Base-by-base conservation (phyloP, 2,797 vertebrate species). In the Siniperca obscura region DNA sequence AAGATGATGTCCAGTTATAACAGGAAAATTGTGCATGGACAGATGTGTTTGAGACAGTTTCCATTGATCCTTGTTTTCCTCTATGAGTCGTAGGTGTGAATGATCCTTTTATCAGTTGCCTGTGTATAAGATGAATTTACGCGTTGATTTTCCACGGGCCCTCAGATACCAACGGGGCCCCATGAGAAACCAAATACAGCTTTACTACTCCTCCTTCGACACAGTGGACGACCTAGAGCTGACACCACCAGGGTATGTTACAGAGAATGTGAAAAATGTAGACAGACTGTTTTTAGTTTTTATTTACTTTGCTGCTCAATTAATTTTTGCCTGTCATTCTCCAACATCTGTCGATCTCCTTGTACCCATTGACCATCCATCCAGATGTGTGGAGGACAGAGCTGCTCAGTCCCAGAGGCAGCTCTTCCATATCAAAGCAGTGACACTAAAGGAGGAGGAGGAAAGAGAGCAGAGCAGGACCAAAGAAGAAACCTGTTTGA, bases 181-280 rank as follows among this genome's bases (percentile, higher is more conserved):
- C 19, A n/a, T 36, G 0, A 77, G 52, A 25, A 80, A 90, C 78
- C 85, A 85, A 30, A 87, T 95, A 57, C 94, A 94, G 71, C 94
- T 96, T n/a, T 96, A 94, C 78, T 96, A 94, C 78, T 94, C 95
- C 12, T 91, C 78, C 25, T 89, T 85, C 7, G 80, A 90, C 50
- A 46, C 80, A 2, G 61, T 61, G 30, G 73, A 72, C 1, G 53
- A 86, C 74, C 36, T 78, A 19, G 57, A 93, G 59, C 70, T 69
- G 34, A 83, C 82, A 53, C 56, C 70, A 59, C 3, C 61, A 53
- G 67, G 86, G 91, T 93, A 82, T 30, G 83, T 66, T 22, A 48
- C 25, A 7, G 2, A 66, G 13, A 8, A 48, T 21, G 7, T 25
- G 60, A 8, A 19, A 64, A 21, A 52, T 57, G 55, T 17, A 17